Evolutionary conservation across 2,113 vertebrate species (phyloP), one percentile per base, ranked within the genome.

Genomic region (Amazona vittata): DNA sequence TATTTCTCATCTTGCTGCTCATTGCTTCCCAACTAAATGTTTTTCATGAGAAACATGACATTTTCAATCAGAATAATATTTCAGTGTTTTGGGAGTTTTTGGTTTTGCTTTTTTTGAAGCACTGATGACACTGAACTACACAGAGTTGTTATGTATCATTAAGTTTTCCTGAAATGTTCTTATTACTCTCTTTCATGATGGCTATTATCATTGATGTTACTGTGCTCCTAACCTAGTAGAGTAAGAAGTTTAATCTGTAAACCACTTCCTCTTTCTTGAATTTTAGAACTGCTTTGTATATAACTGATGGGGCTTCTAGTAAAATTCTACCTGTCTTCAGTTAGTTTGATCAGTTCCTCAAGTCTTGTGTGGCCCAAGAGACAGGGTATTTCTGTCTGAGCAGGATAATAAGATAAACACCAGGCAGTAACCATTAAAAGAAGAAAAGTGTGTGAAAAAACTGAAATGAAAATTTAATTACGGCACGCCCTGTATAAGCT

Each of bases 381-480:
- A 67, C 3, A 50, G 6, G 4, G 26, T 89, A 25, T n/a, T 84
- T 95, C n/a, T 70, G 7, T 26, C 47, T 67, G 31, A 68, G 50
- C 4, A 29, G 26, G 69, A 73, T 39, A 86, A 35, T 33, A 49
- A 75, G 65, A 62, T 78, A 90, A 68, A 90, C 57, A 33, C 21
- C 21, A 75, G 39, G 35, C 28, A 83, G 46, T 63, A 55, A 90
- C 44, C 18, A 69, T 47, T 71, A 89, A 86, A 93, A 89, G 50
- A 11, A 89, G 76, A 57, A 93, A 93, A 78, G 10, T 0, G 4
- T 79, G 57, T 41, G 73, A 93, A 96, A 95, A 95, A 95, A 91
- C 89, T 68, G 60, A 86, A 96, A 91, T 53, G 5, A 94, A 86
- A 69, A 89, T 76, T 82, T 86, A 91, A 93, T 86, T 94, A 94